These are phyloP conservation scores for Leptura quadrifasciata DNA, from an alignment of 2,888 invertebrate species.

Conservation along the genomic window DNA sequence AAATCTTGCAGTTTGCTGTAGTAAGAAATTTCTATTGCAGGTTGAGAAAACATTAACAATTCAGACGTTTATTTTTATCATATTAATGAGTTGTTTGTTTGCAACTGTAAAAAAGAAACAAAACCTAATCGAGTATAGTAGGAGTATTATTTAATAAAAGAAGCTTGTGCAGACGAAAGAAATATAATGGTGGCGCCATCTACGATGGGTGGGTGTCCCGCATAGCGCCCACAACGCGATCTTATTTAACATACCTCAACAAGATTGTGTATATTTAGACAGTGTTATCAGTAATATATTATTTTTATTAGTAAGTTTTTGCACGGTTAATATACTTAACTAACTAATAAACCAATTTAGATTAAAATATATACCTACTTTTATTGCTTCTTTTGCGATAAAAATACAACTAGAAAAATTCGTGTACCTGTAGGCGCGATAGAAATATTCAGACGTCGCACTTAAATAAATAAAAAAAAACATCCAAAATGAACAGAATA, in stretches of 20 bases:
- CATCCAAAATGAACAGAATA: constrained; percentile 14
- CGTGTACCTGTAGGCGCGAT: constrained; percentile 5
- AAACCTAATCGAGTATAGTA: constrained; percentile 36
- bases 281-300: constrained; percentile 25
- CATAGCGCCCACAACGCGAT: constrained; percentile 47
- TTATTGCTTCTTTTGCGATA: constrained; percentile 26
- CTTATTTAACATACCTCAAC: constrained; percentile 21
- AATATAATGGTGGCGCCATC: constrained; percentile 58
- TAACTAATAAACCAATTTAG: constrained; percentile 38
- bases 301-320: constrained; percentile 39
- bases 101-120: constrained; percentile 30
- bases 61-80: constrained; percentile 19
- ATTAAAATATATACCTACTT: constrained; percentile 34
- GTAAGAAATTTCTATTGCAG: not conserved
- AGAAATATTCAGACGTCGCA: constrained; percentile 15
- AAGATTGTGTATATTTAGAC: constrained; percentile 18
- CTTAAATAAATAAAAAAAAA: constrained; percentile 9
- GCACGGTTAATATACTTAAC: constrained; percentile 17
- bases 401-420: constrained; percentile 43
- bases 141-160: constrained; percentile 54
- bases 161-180: constrained; percentile 49
- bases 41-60: not conserved
- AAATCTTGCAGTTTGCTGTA: not conserved
- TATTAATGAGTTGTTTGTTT: constrained; percentile 18
- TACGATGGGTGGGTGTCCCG: constrained; percentile 55